Evolutionary conservation across 1,140 invertebrate species (phyloP).

Genomic region (Eupeodes corollae): DNA sequence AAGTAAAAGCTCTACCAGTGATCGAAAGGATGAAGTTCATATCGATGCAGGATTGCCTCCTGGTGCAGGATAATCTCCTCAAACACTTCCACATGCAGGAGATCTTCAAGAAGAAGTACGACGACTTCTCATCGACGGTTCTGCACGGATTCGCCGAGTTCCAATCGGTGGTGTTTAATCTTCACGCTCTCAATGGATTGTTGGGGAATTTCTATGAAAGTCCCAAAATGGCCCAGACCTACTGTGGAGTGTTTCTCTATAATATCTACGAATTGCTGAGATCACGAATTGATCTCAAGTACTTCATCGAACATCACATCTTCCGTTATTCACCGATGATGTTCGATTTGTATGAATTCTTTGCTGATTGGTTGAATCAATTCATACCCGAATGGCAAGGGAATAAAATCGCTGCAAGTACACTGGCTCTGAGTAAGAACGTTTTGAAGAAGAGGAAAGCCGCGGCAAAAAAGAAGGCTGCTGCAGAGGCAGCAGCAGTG

Average conservation of each 20-base stretch:
- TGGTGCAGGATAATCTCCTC: slow-evolving; percentile 47
- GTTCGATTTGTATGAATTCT: slow-evolving; percentile 35
- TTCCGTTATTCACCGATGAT: slow-evolving; percentile 41
- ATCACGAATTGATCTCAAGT: slow-evolving; percentile 39
- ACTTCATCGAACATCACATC: slow-evolving; percentile 41
- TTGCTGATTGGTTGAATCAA: slow-evolving; percentile 21
- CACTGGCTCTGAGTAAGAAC: slow-evolving; percentile 17
- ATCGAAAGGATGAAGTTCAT: slow-evolving; percentile 40
- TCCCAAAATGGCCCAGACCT: slow-evolving; percentile 45
- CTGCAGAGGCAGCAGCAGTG: background rate
- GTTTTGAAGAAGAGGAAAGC: slow-evolving; percentile 25
- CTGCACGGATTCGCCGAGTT: slow-evolving; percentile 62
- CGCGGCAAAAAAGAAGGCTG: slow-evolving; percentile 17
- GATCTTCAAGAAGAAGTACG: slow-evolving; percentile 45
- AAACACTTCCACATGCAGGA: slow-evolving; percentile 51
- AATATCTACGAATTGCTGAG: slow-evolving; percentile 52
- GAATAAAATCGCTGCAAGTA: slow-evolving; percentile 3
- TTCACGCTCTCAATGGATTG: slow-evolving; percentile 52
- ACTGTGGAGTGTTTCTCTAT: slow-evolving; percentile 62
- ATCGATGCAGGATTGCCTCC: slow-evolving; percentile 46
- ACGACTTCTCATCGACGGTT: slow-evolving; percentile 46
- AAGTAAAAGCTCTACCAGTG: slow-evolving; percentile 18
- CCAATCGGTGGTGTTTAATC: slow-evolving; percentile 52
- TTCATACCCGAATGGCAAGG: slow-evolving; percentile 25
- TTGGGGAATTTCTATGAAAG: slow-evolving; percentile 45